Base-by-base conservation (phyloP, 2,797 vertebrate genomes). In the Ciconia nigra region DNA sequence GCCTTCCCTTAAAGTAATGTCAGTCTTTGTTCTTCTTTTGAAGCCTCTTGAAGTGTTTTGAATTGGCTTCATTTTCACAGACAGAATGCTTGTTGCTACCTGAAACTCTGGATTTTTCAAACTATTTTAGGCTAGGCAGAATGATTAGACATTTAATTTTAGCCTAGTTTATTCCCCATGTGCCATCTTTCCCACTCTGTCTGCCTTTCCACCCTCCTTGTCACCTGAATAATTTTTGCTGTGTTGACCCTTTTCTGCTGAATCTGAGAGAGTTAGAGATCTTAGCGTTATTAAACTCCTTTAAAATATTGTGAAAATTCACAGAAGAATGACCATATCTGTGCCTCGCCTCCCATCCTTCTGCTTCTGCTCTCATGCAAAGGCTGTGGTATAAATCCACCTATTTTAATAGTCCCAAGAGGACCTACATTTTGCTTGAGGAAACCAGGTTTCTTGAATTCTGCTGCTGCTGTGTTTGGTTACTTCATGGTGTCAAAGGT, bases 1-100 rank as follows among this genome's bases (percentile, higher is more conserved):
- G 87, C 59, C 63, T 95, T 89, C 62, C 78, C 74, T 89, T 87
- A 57, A 58, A 89, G 80, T 93, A 80, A 80, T 21, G n/a, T 62
- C 31, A 37, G 74, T 66, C 95, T 96, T 92, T 90, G 90, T 95
- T 92, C 89, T 95, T 91, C 85, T 80, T 96, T 89, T 95, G 92
- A 94, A 95, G 87, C 44, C 78, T 83, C 86, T 83, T 93, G 78
- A 94, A 96, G 66, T 87, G 54, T 89, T 94, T 91, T 74, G 81
- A 93, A 63, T 80, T 84, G 63, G 57, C 87, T 85, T 93, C 33
- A 33, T 92, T 90, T 97, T 89, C 86, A 85, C 28, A 55, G 81
- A 67, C 29, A 59, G 71, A 90, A 84, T 90, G 78, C 92, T 85
- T 80, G 51, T 89, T 92, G 63, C 79, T 93, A 46, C 76, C 79